A percentile compares a stretch with the other conserved stretches of the same genome.
These are phyloP conservation scores for Dione juno DNA, from an alignment of 2,888 invertebrate species.

Conservation along the genomic window DNA sequence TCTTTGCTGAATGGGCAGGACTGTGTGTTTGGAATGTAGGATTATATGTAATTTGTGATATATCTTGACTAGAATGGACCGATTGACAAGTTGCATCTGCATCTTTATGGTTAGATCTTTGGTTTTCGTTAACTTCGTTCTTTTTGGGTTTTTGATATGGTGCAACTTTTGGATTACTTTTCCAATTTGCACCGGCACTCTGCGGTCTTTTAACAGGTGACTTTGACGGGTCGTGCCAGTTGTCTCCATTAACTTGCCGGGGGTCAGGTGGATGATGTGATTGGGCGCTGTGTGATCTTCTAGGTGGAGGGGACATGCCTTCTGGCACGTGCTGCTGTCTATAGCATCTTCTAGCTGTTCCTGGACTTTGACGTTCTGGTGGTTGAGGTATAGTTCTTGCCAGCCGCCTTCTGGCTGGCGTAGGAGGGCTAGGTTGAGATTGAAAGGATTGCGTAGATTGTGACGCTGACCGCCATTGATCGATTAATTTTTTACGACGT, in stretches of 20 bases:
- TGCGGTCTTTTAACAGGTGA: conserved; percentile 77
- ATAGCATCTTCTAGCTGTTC: conserved; percentile 65
- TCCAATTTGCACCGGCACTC: conserved; percentile 76
- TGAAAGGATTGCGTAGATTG: conserved; percentile 74
- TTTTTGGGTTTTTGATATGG: conserved; percentile 73
- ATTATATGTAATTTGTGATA: conserved; percentile 78
- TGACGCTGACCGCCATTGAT: conserved; percentile 90
- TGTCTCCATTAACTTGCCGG: conserved; percentile 70
- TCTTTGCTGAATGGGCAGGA: conserved; percentile 73
- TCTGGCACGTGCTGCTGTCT: conserved; percentile 69
- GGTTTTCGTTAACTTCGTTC: conserved; percentile 66
- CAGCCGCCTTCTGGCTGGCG: conserved; percentile 68
- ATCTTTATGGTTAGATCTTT: conserved; percentile 63
- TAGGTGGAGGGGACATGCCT: conserved; percentile 72
- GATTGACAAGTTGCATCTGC: conserved; percentile 51
- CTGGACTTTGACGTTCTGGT: conserved; percentile 73
- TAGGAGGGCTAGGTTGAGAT: conserved; percentile 69
- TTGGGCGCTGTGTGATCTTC: conserved; percentile 70
- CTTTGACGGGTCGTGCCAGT: conserved; percentile 72
- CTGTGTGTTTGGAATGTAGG: conserved; percentile 82
- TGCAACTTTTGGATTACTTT: conserved; percentile 73
- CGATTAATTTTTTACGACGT: conserved; percentile 86
- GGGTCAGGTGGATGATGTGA: conserved; percentile 66
- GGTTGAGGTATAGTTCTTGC: conserved; percentile 64
- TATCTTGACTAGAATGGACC: conserved; percentile 58